These are phyloP conservation scores for Scaptomyza flava DNA, from an alignment of 2,888 invertebrate genomes.

Conservation along the genomic window DNA sequence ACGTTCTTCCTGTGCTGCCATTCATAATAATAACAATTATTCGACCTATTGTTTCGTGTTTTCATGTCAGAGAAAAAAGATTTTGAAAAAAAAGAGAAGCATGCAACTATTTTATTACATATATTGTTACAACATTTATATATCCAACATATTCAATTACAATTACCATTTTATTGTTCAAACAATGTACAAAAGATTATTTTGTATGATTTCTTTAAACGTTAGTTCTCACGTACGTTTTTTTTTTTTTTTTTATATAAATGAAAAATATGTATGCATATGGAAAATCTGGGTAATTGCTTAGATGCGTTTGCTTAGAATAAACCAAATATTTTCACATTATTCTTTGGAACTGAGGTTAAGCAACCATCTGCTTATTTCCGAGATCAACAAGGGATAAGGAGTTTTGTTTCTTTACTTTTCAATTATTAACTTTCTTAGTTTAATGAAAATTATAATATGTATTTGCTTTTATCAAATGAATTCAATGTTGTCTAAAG, in stretches of 20 bases:
- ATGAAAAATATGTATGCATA: neutral
- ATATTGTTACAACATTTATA: conserved; percentile 9
- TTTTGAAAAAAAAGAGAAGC: neutral
- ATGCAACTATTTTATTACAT: neutral
- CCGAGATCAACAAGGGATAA: neutral
- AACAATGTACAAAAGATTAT: conserved; percentile 11
- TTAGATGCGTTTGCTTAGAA: conserved; percentile 10
- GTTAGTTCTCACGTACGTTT: conserved; percentile 30
- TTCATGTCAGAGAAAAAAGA: neutral
- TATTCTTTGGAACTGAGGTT: conserved; percentile 11
- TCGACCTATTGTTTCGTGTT: neutral
- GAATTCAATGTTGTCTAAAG: neutral
- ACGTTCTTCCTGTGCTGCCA: neutral
- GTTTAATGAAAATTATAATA: too few relatives aligned
- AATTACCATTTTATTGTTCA: conserved; percentile 9
- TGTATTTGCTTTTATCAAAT: neutral
- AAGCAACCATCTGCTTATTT: neutral
- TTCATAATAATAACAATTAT: neutral
- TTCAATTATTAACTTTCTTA: too few relatives aligned
- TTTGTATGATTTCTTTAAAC: conserved; percentile 12
- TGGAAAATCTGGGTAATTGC: conserved; percentile 15
- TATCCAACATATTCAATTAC: conserved; percentile 13
- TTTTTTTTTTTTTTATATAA: neutral
- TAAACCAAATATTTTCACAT: conserved; percentile 15
- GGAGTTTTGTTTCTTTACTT: neutral